Evolutionary conservation across 2,888 invertebrate genomes (phyloP).

Genomic region (Leucophenga montana): DNA sequence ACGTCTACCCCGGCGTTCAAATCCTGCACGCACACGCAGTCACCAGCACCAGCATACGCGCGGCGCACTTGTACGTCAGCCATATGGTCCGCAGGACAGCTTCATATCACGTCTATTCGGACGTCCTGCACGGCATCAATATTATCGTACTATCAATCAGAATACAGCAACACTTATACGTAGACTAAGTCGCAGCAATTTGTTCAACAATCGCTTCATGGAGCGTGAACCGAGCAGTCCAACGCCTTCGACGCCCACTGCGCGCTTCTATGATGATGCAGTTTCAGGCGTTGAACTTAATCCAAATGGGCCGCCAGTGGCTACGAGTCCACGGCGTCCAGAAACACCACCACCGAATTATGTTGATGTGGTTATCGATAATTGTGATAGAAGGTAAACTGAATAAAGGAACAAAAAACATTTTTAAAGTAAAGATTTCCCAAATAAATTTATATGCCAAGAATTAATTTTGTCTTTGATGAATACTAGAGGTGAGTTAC

Average conservation of each 20-base stretch:
- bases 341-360: slow-evolving; percentile 72
- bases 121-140: slow-evolving; percentile 68
- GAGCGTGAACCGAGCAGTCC: slow-evolving; percentile 55
- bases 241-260: slow-evolving; percentile 42
- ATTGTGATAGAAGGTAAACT: slow-evolving; percentile 60
- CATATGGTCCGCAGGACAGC: slow-evolving; percentile 63
- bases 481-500: no score
- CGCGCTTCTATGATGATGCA: slow-evolving; percentile 45
- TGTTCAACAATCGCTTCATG: slow-evolving; percentile 64
- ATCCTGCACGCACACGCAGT: slow-evolving; percentile 32
- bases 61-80: slow-evolving; percentile 50
- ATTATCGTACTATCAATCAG: slow-evolving; percentile 69
- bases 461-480: no score
- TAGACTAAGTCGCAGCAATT: slow-evolving; percentile 70
- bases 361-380: slow-evolving; percentile 62
- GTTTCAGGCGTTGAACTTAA: neutral
- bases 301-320: neutral
- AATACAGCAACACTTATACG: slow-evolving; percentile 71
- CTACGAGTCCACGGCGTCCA: slow-evolving; percentile 45
- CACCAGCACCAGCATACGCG: slow-evolving; percentile 36
- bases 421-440: no score
- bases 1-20: slow-evolving; percentile 52
- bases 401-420: slow-evolving; percentile 27
- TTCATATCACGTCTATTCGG: slow-evolving; percentile 70
- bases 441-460: no score